phyloP scores from a whole-genome alignment of 2,797 vertebrate genomes.

The Malurus leucopterus region DNA sequence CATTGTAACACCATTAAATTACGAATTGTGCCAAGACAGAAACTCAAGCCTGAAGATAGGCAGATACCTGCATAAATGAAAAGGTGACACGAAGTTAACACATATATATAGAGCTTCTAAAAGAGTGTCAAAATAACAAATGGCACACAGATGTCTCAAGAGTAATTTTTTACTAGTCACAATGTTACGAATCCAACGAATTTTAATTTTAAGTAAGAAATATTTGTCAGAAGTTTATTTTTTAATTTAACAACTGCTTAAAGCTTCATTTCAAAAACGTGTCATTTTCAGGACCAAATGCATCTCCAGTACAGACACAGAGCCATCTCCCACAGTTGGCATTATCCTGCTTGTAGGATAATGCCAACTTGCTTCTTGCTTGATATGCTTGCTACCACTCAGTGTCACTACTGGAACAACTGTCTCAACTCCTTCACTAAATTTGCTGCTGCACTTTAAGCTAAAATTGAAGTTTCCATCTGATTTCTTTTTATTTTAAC shows the following conservation, averaged over 20 bases:
- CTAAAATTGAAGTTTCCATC: not conserved
- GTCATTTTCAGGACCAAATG: not conserved
- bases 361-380: too few species aligned
- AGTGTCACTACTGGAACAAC: not conserved
- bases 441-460: not conserved
- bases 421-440: not conserved
- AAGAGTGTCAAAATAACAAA: not conserved
- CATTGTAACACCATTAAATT: not conserved
- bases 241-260: not conserved
- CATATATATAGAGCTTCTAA: too few species aligned
- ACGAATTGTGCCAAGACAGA: not conserved
- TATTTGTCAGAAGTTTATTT: not conserved
- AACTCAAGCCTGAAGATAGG: not conserved
- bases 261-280: not conserved
- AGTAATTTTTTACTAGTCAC: not conserved
- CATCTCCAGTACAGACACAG: fast-evolving
- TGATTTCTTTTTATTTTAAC: not conserved
- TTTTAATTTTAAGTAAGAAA: not conserved
- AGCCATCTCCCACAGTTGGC: not conserved
- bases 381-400: not conserved
- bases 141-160: fast-evolving
- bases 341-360: not conserved
- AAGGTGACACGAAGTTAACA: not conserved
- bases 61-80: not conserved
- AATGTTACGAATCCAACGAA: not conserved